Evolutionary conservation across 2,113 vertebrate species (phyloP), one percentile per base, ranked within the genome.

Genomic region (Carlito syrichta): DNA sequence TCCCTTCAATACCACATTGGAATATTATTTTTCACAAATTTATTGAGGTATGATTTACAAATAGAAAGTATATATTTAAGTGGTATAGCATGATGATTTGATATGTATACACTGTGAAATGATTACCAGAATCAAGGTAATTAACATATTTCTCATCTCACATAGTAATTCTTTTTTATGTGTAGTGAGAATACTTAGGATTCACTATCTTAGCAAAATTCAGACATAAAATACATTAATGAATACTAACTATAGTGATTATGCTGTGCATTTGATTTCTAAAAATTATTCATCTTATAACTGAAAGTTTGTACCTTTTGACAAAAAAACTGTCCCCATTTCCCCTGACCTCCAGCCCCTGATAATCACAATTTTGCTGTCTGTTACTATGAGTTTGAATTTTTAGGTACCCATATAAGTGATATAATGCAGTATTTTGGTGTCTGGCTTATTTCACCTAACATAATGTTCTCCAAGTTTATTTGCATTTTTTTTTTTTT

Each of bases 261-360:
- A 20, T 30, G 8, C 1, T 90, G 12, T 79, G 3, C 3, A 52
- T 66, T 63, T 35, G 30, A 22, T 79, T 54, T 48, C 2, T 14
- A 27, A 12, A 45, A 38, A 38, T 76, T 77, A 63, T 17, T n/a
- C 30, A 23, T 76, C 30, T 56, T 74, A 30, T 45, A 43, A 35
- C 11, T 35, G 30, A 40, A 77, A 89, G 8, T 38, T 77, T 77
- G 23, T 30, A 63, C n/a, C 35, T 8, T 63, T 58, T 77, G 6
- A 63, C 6, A 6, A 62, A 30, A 6, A 50, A n/a, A n/a, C n/a
- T 89, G 43, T 48, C 43, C 6, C 5, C 56, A 58, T 50, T 45
- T 89, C 10, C 30, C 9, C 35, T 10, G n/a, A 3, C 2, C 9
- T 23, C 1, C 12, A 32, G 4, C 4, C 17, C 14, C 0, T 5